Evolutionary conservation across 2,113 vertebrate genomes (phyloP).

Genomic region (Neodon shergylaensis): DNA sequence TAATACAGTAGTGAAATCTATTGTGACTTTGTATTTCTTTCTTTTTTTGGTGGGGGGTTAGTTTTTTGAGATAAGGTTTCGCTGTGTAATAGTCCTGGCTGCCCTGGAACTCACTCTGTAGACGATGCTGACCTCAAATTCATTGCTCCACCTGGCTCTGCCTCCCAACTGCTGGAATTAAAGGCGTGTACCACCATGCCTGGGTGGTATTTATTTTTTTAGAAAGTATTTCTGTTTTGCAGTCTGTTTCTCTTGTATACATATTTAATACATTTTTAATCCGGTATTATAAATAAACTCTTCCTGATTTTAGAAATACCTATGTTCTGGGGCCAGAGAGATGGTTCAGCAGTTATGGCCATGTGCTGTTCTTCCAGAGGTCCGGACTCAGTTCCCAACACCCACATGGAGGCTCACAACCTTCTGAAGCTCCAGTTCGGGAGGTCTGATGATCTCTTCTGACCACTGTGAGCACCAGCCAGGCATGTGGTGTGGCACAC

Average conservation of each 20-base stretch:
- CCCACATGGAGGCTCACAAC: background rate
- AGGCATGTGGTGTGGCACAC: background rate
- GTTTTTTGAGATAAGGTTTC: background rate
- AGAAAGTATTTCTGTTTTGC: background rate
- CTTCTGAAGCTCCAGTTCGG: no score
- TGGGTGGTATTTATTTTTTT: background rate
- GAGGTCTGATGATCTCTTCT: background rate
- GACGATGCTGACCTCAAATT: background rate
- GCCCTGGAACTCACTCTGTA: background rate
- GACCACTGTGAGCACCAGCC: background rate
- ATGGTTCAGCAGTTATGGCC: background rate
- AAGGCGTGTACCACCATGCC: background rate
- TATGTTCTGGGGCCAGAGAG: background rate
- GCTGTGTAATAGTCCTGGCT: background rate
- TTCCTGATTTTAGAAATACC: background rate
- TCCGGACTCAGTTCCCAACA: background rate
- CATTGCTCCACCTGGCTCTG: background rate
- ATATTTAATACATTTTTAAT: constrained; percentile 3
- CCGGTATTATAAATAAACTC: constrained; percentile 13
- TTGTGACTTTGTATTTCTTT: background rate
- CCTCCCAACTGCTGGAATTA: background rate
- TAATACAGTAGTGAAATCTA: background rate
- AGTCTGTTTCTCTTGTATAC: background rate
- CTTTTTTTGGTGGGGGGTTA: background rate
- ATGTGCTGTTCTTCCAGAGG: background rate